A percentile compares a stretch with the other conserved stretches of the same genome.
These are phyloP conservation scores for Arge pagana DNA, from an alignment of 2,888 invertebrate genomes.

Conservation along the genomic window DNA sequence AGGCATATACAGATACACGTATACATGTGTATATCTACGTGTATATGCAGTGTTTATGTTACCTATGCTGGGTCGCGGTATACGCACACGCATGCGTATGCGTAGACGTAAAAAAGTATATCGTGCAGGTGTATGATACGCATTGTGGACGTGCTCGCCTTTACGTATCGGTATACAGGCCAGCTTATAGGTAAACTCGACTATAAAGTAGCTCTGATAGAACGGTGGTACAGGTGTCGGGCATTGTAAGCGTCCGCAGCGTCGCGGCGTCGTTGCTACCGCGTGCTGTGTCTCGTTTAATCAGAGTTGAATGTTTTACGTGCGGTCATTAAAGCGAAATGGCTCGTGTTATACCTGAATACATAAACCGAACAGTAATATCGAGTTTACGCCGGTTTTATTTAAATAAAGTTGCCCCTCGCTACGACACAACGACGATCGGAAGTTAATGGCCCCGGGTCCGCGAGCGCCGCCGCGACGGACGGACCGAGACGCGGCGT, in stretches of 20 bases:
- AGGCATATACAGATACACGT: no score
- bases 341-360: constrained; percentile 54
- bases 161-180: no score
- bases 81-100: no score
- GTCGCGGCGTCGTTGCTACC: constrained; percentile 22
- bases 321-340: constrained; percentile 54
- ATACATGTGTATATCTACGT: no score
- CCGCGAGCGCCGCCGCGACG: constrained; percentile 16
- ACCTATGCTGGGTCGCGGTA: no score
- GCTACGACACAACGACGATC: constrained; percentile 8
- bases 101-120: no score
- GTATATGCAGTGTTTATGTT: no score
- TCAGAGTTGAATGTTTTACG: constrained; percentile 56
- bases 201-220: no score
- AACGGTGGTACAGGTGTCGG: constrained; percentile 1
- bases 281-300: constrained; percentile 46
- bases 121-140: no score
- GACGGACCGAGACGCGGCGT: constrained; percentile 35
- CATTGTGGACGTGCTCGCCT: no score
- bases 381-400: constrained; percentile 54
- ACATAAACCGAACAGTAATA: constrained; percentile 56
- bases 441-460: constrained; percentile 12
- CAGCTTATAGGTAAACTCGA: no score
- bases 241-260: neutral
- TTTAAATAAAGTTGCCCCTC: constrained; percentile 51